Evolutionary conservation across 1,140 invertebrate genomes (phyloP), one percentile per base, ranked within the genome.

Genomic region (Tachypleus tridentatus): DNA sequence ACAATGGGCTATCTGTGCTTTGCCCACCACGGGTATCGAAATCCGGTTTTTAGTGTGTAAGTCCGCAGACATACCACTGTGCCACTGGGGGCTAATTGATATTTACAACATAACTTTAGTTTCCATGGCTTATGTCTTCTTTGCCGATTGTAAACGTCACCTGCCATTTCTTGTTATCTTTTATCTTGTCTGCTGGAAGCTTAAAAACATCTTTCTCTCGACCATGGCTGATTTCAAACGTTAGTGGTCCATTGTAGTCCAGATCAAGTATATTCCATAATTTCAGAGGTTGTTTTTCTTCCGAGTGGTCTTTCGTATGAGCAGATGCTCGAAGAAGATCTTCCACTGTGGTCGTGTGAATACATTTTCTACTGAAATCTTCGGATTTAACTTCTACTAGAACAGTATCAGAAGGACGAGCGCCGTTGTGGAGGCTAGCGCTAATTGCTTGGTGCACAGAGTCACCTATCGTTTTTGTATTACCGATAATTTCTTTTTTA

Each of bases 91-190:
- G 29, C 29, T 29, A 29, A 29, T 29, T 29, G 29, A 29, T 29
- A 29, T 29, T 29, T 29, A 29, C 29, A 29, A 0, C 29, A 29
- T 29, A 29, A 29, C 29, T 29, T 29, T 29, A 29, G 29, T 29
- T 29, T 29, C 29, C 29, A 29, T 29, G 29, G 29, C 29, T 29
- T 29, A 29, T 29, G 29, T 29, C 29, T 29, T 57, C 9, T 63
- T 70, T 70, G 9, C 64, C 67, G 54, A 70, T 68, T n/a, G 67
- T 68, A 67, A 70, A 70, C 63, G 63, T 70, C 57, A 70, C 69
- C 63, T 70, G 69, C 69, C 69, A 70, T 66, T 69, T 69, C 60
- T 68, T 68, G 64, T 70, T 66, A 52, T 67, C 60, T 51, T 65
- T 70, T n/a, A 70, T 57, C 47, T 66, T 67, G 4, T 51, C 62